A percentile compares a stretch with the other conserved stretches of the same genome.
Conservation (phyloP, 2,888 invertebrate species). For the Agrotis segetum region DNA sequence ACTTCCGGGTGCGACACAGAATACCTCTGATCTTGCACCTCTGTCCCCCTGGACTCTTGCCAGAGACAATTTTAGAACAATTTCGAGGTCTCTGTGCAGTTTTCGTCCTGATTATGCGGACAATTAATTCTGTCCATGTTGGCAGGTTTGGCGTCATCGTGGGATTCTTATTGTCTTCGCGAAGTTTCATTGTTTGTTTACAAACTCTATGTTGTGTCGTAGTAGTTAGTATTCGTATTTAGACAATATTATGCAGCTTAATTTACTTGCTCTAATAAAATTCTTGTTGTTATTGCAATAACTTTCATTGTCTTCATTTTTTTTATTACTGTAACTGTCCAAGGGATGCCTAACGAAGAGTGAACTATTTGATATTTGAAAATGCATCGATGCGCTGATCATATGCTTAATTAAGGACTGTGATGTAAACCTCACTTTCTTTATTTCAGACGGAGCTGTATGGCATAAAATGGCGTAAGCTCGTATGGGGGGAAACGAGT, state of each 20-base stretch:
- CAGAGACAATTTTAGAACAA: constrained; percentile 76
- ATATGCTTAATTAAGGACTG: too few species aligned
- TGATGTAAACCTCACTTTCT: constrained; percentile 45
- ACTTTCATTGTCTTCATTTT: constrained; percentile 13
- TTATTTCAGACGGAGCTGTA: constrained; percentile 98
- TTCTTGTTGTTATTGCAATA: constrained; percentile 2
- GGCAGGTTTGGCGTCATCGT: constrained; percentile 42
- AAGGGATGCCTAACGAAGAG: neutral
- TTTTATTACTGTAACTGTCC: neutral
- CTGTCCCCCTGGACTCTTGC: constrained; percentile 74
- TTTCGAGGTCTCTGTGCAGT: constrained; percentile 74
- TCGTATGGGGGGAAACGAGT: constrained; percentile 94
- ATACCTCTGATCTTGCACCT: constrained; percentile 71
- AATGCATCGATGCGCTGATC: neutral
- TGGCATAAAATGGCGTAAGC: constrained; percentile 99
- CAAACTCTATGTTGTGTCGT: constrained; percentile 41
- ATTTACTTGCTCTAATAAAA: constrained; percentile 24
- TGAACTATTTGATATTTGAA: neutral
- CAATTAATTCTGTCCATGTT: constrained; percentile 51
- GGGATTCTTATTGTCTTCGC: constrained; percentile 44
- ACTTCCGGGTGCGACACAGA: constrained; percentile 63
- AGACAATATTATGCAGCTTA: constrained; percentile 25
- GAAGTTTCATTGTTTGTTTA: constrained; percentile 53
- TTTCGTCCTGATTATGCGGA: constrained; percentile 60
- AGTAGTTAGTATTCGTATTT: constrained; percentile 28